Percentiles rank a stretch among this genome's conserved stretches.
phyloP scores from a whole-genome alignment of 2,797 vertebrate species.

The Taeniopygia guttata region DNA sequence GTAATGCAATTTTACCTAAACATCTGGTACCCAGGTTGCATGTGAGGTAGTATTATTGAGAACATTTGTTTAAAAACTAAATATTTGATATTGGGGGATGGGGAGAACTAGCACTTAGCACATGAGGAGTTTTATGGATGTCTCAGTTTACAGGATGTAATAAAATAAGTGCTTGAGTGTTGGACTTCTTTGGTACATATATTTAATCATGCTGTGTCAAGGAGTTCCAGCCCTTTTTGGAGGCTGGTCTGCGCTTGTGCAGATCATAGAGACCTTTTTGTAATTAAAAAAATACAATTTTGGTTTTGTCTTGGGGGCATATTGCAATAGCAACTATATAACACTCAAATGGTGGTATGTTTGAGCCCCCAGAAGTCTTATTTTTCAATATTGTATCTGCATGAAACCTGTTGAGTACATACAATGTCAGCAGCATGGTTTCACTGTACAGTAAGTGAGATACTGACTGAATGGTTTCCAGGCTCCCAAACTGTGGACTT shows the following conservation, averaged over 20 bases:
- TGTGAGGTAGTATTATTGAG: slow-evolving; percentile 62
- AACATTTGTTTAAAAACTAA: slow-evolving; percentile 74
- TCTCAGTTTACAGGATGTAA: slow-evolving; percentile 73
- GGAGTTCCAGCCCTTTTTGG: slow-evolving; percentile 29
- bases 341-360: slow-evolving; percentile 20
- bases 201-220: slow-evolving; percentile 64
- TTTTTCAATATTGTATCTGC: slow-evolving; percentile 63
- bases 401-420: slow-evolving; percentile 59
- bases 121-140: slow-evolving; percentile 67
- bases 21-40: slow-evolving; percentile 78
- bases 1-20: slow-evolving; percentile 63
- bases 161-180: slow-evolving; percentile 66
- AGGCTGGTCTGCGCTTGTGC: slow-evolving; percentile 35
- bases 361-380: slow-evolving; percentile 38
- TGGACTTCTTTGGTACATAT: slow-evolving; percentile 67
- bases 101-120: slow-evolving; percentile 57
- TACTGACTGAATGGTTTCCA: slow-evolving; percentile 58
- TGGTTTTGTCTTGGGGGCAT: slow-evolving; percentile 43
- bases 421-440: slow-evolving; percentile 34
- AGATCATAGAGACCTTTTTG: slow-evolving; percentile 42
- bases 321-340: neutral
- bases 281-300: slow-evolving; percentile 59
- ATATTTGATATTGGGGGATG: slow-evolving; percentile 61
- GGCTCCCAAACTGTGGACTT: slow-evolving; percentile 32
- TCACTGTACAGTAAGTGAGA: slow-evolving; percentile 52